Evolutionary conservation across 2,888 invertebrate genomes (phyloP).

Genomic region (Odontocolon sp.): DNA sequence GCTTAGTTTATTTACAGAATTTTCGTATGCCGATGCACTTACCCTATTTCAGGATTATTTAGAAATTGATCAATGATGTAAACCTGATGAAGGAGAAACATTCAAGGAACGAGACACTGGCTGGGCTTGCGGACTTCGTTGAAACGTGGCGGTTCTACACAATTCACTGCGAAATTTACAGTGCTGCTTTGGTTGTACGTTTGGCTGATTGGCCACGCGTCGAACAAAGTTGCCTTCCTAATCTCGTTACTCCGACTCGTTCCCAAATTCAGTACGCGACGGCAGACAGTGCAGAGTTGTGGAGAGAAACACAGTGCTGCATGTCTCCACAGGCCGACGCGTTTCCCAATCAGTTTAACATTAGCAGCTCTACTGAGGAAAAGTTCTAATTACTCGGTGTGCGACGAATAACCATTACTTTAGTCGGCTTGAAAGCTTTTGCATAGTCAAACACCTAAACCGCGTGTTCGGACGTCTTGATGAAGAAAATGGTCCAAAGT

Average conservation of each 20-base stretch:
- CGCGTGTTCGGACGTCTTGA: background rate
- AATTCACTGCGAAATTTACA: slow-evolving; percentile 38
- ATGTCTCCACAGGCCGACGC: slow-evolving; percentile 46
- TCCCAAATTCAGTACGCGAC: slow-evolving; percentile 71
- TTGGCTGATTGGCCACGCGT: slow-evolving; percentile 73
- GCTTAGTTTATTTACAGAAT: too few relatives aligned
- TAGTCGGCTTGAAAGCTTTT: slow-evolving; percentile 53
- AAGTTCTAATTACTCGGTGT: slow-evolving; percentile 77
- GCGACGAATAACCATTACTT: slow-evolving; percentile 75
- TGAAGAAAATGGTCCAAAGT: slow-evolving; percentile 11
- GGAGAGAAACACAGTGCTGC: slow-evolving; percentile 14
- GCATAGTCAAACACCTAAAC: slow-evolving; percentile 32
- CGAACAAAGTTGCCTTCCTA: slow-evolving; percentile 78
- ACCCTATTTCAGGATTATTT: background rate
- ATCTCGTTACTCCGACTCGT: slow-evolving; percentile 76
- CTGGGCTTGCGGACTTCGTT: background rate
- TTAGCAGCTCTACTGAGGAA: slow-evolving; percentile 69
- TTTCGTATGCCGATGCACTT: too few relatives aligned
- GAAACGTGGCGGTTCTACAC: slow-evolving; percentile 13
- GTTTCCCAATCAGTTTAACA: slow-evolving; percentile 77
- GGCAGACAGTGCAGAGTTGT: slow-evolving; percentile 7
- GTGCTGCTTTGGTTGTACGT: slow-evolving; percentile 1
- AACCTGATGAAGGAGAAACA: background rate
- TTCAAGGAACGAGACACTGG: background rate
- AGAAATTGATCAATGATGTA: too few relatives aligned